Evolutionary conservation across 2,113 vertebrate genomes (phyloP), one percentile per base, ranked within the genome.

Genomic region (Pseudopipra pipra): DNA sequence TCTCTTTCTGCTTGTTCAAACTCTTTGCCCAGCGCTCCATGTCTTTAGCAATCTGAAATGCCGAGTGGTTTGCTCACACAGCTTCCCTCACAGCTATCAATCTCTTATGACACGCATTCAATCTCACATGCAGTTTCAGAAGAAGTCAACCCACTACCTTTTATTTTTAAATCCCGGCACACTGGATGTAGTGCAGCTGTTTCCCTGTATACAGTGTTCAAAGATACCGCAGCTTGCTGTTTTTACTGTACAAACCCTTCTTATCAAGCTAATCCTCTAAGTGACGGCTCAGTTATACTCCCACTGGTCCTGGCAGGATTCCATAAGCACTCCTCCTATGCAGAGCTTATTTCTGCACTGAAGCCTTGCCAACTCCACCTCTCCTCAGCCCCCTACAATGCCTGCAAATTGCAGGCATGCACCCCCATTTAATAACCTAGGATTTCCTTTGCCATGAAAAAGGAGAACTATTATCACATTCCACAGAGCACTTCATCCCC

Each of bases 11-110:
- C 85, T 99, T 99, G 96, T 99, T 99, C 73, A 99, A 97, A 93
- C 99, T 99, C 98, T 99, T 99, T 68, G 99, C 99, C 99, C 99
- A 99, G n/a, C 99, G 98, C 74, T 99, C 99, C 99, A 99, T 99
- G 95, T 99, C 99, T 97, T 99, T 99, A 78, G 99, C 99, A 58
- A 99, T 99, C 99, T 99, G 97, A 81, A 65, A 93, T 9, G 31
- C 76, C 95, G 59, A 91, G 61, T 12, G 14, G 17, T 74, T 95
- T 73, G 79, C 30, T 93, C 58, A 84, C 25, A 77, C 25, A 91
- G 46, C 56, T 94, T 58, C 56, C 51, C 74, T 72, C 82, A 58
- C 24, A 87, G 59, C 35, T 8, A 43, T 66, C 85, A 25, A 77
- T 67, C 89, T 91, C 31, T 22, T 25, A 22, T 3, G 44, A 83